Evolutionary conservation across 2,888 invertebrate species (phyloP).

Genomic region (Synergus itoensis): DNA sequence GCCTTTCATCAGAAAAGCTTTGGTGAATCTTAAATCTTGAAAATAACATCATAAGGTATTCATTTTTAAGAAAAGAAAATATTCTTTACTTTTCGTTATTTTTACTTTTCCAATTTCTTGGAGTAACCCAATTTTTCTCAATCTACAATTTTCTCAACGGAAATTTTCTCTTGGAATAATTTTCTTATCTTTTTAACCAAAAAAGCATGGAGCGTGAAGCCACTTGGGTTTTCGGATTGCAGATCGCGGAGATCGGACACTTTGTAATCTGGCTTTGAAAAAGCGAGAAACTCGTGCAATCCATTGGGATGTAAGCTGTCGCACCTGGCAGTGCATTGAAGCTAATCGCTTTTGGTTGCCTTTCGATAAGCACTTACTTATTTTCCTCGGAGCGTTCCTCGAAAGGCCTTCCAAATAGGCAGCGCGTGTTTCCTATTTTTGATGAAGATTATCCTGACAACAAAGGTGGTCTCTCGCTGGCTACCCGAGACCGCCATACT

Average conservation of each 20-base stretch:
- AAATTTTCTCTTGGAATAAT: too few species aligned
- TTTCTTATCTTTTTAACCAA: background rate
- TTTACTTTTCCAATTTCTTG: too few species aligned
- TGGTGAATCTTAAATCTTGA: background rate
- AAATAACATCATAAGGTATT: background rate
- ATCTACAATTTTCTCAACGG: too few species aligned
- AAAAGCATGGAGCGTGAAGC: background rate
- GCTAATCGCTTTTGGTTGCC: constrained; percentile 62
- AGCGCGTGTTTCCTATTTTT: constrained; percentile 70
- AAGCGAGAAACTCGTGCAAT: constrained; percentile 53
- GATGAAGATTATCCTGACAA: constrained; percentile 62
- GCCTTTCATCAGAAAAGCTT: background rate
- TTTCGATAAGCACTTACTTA: constrained; percentile 60
- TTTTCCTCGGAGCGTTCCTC: constrained; percentile 48
- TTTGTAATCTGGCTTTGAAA: constrained; percentile 49
- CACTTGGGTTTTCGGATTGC: background rate
- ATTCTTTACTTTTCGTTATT: too few species aligned
- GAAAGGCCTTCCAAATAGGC: constrained; percentile 66
- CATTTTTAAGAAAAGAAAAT: too few species aligned
- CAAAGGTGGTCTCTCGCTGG: constrained; percentile 49
- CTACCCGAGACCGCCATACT: constrained; percentile 52
- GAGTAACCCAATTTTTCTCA: too few species aligned
- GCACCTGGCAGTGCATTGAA: constrained; percentile 64
- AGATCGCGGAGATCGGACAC: background rate
- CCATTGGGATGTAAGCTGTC: constrained; percentile 54